Conservation (phyloP, 2,797 vertebrate species). For the Paguma larvata region DNA sequence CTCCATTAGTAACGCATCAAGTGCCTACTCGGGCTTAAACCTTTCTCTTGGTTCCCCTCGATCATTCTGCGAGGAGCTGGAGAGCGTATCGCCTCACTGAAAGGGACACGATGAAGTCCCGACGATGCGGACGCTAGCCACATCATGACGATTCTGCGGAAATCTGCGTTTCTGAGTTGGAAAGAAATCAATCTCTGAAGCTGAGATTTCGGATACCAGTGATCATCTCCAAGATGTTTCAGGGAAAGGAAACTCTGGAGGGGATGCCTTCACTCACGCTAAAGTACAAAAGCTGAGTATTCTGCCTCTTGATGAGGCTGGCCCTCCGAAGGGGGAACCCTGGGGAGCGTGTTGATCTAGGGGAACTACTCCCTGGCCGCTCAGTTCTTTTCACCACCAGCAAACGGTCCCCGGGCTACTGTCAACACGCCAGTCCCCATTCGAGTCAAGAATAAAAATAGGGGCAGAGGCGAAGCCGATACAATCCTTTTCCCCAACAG, state of each 20-base stretch:
- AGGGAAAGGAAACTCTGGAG: not conserved
- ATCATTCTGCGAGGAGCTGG: not conserved
- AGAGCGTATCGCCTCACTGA: not conserved
- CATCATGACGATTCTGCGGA: not conserved
- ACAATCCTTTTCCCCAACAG: conserved; percentile 24
- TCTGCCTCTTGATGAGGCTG: not conserved
- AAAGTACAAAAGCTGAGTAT: not conserved
- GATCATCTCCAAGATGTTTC: not conserved
- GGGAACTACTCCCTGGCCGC: not conserved
- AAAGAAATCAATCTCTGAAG: conserved; percentile 37
- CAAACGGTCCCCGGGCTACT: not conserved
- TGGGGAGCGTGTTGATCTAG: not conserved
- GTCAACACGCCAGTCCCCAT: not conserved
- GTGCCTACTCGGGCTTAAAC: not conserved
- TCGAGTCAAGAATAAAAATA: conserved; percentile 32
- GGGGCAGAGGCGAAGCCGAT: not conserved
- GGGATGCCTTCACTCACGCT: not conserved
- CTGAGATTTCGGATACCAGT: conserved; percentile 16
- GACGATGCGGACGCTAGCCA: not conserved
- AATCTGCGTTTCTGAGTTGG: conserved; percentile 19
- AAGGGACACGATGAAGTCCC: not conserved
- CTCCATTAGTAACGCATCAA: not conserved
- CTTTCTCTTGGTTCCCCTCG: not conserved
- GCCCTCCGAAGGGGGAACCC: not conserved
- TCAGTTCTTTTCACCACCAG: conserved; percentile 21